Conservation (phyloP, 1,140 invertebrate genomes). For the Drosophila gunungcola region DNA sequence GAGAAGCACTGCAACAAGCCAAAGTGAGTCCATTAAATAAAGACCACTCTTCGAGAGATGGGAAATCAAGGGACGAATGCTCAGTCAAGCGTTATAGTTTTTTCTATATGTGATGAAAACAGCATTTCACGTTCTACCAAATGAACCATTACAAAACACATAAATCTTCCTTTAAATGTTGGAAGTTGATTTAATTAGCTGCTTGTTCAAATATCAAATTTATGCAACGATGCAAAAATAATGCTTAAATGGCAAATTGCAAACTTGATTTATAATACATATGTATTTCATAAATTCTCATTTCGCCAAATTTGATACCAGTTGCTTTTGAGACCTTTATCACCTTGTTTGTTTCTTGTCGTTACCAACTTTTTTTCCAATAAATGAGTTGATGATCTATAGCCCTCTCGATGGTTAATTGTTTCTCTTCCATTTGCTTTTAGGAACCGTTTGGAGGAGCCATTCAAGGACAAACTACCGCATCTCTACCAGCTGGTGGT, state of each 20-base stretch:
- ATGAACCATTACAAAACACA: not conserved
- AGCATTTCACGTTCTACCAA: not conserved
- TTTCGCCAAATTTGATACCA: constrained; percentile 2
- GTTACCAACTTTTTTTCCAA: not conserved
- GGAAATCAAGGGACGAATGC: not conserved
- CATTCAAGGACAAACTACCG: constrained; percentile 97
- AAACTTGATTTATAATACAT: not conserved
- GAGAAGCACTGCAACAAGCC: constrained; percentile 97
- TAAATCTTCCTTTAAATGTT: not conserved
- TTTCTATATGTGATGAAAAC: constrained; percentile 2
- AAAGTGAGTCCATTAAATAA: constrained; percentile 85
- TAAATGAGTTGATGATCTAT: constrained; percentile 33
- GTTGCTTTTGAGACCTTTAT: not conserved
- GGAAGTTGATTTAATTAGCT: not conserved
- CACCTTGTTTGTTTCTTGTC: no score
- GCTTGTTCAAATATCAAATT: not conserved
- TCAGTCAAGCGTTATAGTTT: constrained; percentile 8
- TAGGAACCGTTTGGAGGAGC: constrained; percentile 92
- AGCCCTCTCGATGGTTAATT: constrained; percentile 8
- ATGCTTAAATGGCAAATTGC: not conserved
- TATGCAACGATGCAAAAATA: not conserved
- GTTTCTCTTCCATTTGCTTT: constrained; percentile 39
- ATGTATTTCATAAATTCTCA: not conserved
- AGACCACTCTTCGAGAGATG: not conserved
- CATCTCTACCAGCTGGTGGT: constrained; percentile 97